phyloP scores from a whole-genome alignment of 2,888 invertebrate species.

The Hartigia nigra region DNA sequence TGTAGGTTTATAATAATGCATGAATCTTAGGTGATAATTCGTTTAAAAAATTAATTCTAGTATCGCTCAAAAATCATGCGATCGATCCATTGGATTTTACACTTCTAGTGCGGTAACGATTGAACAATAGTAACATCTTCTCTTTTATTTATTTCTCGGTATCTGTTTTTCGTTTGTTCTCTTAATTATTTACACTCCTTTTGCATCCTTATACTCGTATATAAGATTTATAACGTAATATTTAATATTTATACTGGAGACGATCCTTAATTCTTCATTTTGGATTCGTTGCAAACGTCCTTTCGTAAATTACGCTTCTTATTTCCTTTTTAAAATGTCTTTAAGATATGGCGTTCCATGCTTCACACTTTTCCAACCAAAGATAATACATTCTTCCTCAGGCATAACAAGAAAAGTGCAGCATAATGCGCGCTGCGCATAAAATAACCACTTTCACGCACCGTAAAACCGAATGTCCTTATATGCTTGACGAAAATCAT shows the following conservation, averaged over 20 bases:
- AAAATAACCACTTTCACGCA: not conserved
- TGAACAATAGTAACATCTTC: conserved; percentile 1
- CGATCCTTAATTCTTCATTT: not conserved
- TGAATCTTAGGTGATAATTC: not conserved
- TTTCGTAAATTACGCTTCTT: not conserved
- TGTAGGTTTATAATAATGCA: not conserved
- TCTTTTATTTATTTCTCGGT: not conserved
- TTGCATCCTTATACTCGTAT: not conserved
- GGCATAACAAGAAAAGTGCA: not conserved
- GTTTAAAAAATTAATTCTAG: not conserved
- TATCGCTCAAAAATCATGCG: not conserved
- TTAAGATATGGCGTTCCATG: not conserved
- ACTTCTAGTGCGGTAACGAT: not conserved
- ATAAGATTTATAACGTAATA: not conserved
- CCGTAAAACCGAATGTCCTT: not conserved
- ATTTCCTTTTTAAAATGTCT: not conserved
- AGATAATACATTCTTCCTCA: not conserved
- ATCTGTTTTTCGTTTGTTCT: not conserved
- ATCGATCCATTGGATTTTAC: not conserved
- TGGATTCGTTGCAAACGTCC: not conserved
- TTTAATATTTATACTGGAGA: conserved; percentile 1
- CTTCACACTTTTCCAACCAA: not conserved
- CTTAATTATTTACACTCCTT: not conserved
- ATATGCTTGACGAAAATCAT: not conserved
- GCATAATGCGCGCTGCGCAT: not conserved